Evolutionary conservation across 1,140 invertebrate species (phyloP).

Genomic region (Anoplolepis gracilipes): DNA sequence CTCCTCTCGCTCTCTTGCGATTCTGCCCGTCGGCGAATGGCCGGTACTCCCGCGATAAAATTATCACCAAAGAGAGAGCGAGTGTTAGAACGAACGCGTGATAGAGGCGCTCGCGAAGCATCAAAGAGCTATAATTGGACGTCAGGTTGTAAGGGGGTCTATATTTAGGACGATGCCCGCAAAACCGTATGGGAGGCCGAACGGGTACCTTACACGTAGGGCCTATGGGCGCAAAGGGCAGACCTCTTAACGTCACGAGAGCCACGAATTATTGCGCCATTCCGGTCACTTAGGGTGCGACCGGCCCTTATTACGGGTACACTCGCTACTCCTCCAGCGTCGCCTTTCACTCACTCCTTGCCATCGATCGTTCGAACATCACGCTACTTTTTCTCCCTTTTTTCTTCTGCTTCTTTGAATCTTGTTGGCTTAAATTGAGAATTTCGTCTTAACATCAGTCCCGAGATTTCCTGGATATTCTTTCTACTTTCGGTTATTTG

Average conservation of each 20-base stretch:
- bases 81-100: conserved; percentile 46
- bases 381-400: conserved; percentile 22
- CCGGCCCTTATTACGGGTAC: conserved; percentile 82
- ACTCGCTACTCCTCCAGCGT: conserved; percentile 56
- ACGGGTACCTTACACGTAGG: conserved; percentile 69
- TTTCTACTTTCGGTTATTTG: conserved; percentile 15
- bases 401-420: conserved; percentile 17
- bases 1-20: conserved; percentile 9
- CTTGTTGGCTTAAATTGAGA: background rate
- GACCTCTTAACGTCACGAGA: conserved; percentile 84
- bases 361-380: conserved; percentile 27
- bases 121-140: conserved; percentile 85
- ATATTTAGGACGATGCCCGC: conserved; percentile 82
- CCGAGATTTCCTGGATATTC: background rate
- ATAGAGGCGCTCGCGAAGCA: conserved; percentile 78
- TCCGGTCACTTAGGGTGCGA: conserved; percentile 84
- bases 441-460: background rate
- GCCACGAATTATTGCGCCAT: conserved; percentile 84
- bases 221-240: conserved; percentile 77
- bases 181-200: conserved; percentile 78
- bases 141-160: conserved; percentile 79
- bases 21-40: conserved; percentile 48
- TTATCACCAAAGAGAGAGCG: conserved; percentile 71
- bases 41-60: conserved; percentile 76
- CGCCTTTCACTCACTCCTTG: background rate